phyloP scores from a whole-genome alignment of 2,797 vertebrate genomes.

The Phataginus tricuspis region DNA sequence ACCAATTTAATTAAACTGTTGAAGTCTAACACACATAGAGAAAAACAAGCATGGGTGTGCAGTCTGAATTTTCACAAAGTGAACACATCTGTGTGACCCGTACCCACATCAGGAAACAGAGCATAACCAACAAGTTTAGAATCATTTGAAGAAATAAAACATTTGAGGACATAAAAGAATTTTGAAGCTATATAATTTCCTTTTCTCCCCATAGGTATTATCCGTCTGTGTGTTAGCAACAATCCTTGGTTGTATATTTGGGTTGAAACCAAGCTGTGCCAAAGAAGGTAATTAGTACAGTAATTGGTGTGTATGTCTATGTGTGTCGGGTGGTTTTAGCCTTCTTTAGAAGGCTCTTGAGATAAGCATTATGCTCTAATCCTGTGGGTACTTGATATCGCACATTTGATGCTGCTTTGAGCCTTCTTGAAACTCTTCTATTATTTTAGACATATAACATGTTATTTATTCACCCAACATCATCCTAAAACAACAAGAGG shows the following conservation, averaged over 20 bases:
- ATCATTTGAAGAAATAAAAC: not conserved
- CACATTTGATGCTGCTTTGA: not conserved
- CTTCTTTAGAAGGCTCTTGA: not conserved
- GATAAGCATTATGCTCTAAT: not conserved
- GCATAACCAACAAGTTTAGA: not conserved
- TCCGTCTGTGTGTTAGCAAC: constrained; percentile 91
- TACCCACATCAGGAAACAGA: not conserved
- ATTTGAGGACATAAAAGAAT: not conserved
- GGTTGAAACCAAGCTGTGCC: constrained; percentile 87
- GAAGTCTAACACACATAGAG: not conserved
- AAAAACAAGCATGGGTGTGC: not conserved
- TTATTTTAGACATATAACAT: not conserved
- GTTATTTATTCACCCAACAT: not conserved
- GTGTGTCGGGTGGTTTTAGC: no score
- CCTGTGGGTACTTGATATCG: not conserved
- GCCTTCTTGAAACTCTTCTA: not conserved
- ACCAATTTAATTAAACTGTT: not conserved
- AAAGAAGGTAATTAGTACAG: constrained; percentile 87
- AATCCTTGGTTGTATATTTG: constrained; percentile 91
- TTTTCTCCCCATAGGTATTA: constrained; percentile 86
- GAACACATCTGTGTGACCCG: not conserved
- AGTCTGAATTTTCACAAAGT: not conserved
- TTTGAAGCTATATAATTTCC: not conserved
- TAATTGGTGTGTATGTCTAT: not conserved
- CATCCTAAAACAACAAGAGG: not conserved